A percentile compares a stretch with the other conserved stretches of the same genome.
phyloP scores from a whole-genome alignment of 1,140 invertebrate genomes.

The Drosophila erecta region DNA sequence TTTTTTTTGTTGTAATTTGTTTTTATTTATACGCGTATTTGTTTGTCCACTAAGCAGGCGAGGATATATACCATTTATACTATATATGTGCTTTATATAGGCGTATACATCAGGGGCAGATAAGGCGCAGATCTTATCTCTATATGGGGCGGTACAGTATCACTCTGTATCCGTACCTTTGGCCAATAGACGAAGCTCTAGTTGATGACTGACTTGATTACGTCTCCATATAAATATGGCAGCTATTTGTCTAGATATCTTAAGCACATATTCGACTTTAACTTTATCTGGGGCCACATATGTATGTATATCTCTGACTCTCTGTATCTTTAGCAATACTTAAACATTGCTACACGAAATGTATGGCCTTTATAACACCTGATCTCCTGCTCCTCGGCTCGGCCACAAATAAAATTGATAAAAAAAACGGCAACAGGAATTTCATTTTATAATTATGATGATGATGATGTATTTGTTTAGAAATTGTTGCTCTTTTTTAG shows the following conservation, averaged over 20 bases:
- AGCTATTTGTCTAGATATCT: slow-evolving; percentile 72
- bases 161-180: slow-evolving; percentile 24
- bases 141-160: slow-evolving; percentile 22
- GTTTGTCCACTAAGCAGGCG: slow-evolving; percentile 73
- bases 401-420: slow-evolving; percentile 77
- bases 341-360: slow-evolving; percentile 55
- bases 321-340: slow-evolving; percentile 64
- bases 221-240: slow-evolving; percentile 81
- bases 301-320: slow-evolving; percentile 1
- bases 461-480: slow-evolving; percentile 77
- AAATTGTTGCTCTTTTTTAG: slow-evolving; percentile 50
- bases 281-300: slow-evolving; percentile 21
- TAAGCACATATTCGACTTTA: slow-evolving; percentile 60
- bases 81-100: slow-evolving; percentile 4
- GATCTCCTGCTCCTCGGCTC: slow-evolving; percentile 20
- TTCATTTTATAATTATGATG: slow-evolving; percentile 79
- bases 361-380: slow-evolving; percentile 71
- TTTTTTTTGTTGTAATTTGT: slow-evolving; percentile 31
- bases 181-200: slow-evolving; percentile 35
- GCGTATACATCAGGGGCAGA: slow-evolving; percentile 39
- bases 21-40: slow-evolving; percentile 82
- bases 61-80: slow-evolving; percentile 11
- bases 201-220: slow-evolving; percentile 70
- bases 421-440: slow-evolving; percentile 68
- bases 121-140: slow-evolving; percentile 56